Conservation (phyloP, 1,140 invertebrate genomes). For the Procambarus clarkii region DNA sequence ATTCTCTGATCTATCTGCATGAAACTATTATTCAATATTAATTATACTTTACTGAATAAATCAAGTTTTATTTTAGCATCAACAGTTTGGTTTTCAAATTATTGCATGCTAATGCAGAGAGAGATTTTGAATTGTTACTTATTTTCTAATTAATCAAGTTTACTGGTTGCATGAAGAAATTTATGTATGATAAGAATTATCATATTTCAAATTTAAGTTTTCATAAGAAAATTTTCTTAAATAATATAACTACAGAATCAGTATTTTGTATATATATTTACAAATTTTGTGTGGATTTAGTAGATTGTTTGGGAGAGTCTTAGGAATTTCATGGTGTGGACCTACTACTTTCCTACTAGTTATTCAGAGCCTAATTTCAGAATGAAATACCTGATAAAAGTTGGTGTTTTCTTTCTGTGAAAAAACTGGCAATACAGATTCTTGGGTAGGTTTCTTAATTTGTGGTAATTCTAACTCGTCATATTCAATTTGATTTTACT, state of each 20-base stretch:
- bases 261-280: not conserved
- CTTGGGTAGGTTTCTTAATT: not conserved
- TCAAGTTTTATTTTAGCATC: not conserved
- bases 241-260: not conserved
- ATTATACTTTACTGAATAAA: not conserved
- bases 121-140: not conserved
- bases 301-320: not conserved
- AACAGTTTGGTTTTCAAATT: not conserved
- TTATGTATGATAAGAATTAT: not conserved
- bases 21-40: not conserved
- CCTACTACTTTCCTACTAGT: not conserved
- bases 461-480: not conserved
- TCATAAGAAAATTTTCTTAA: not conserved
- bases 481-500: conserved; percentile 76
- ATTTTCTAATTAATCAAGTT: not conserved
- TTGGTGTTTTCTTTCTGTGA: not conserved
- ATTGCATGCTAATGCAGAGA: not conserved
- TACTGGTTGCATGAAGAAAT: not conserved
- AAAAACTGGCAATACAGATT: not conserved
- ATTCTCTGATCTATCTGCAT: not conserved
- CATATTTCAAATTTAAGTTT: not conserved
- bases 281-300: not conserved
- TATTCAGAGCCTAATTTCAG: not conserved
- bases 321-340: not conserved
- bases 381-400: not conserved